Base-by-base conservation (phyloP, 1,140 invertebrate species). In the Marisa cornuarietis region DNA sequence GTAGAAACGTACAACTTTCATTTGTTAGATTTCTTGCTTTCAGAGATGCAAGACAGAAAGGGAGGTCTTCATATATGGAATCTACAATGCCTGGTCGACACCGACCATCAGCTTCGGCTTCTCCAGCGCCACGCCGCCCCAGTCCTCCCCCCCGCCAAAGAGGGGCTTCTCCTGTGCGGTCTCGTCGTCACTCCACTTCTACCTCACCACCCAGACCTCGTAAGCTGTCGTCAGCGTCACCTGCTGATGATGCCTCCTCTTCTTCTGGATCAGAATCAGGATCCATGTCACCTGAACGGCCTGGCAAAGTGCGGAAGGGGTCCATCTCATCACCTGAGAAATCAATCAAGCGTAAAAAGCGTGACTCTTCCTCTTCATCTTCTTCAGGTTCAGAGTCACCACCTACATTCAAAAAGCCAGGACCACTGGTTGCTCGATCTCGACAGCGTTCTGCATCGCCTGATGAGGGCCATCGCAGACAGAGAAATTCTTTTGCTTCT, bases 371-470 rank as follows among this genome's bases (percentile, higher is more conserved):
- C 8, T 77, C 76, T 11, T 77, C 76, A 1, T 77, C 81, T 51
- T 77, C 72, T 11, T 82, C 76, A n/a, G 72, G 63, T 14, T 82
- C 81, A 31, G 71, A 74, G 52, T 82, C 81, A 13, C 65, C 81
- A 10, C 81, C 81, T 9, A 63, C 76, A 13, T 66, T 77, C 63
- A 77, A 77, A 49, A 77, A 77, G 22, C 69, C 72, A 54, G 62
- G 68, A 51, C 42, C 42, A 69, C 11, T 22, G 49, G 63, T 22
- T 11, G 42, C 63, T 24, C 62, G 22, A 16, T 26, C 63, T n/a
- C 69, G 54, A 42, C 79, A 76, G 68, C 65, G 73, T 26, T 73
- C 71, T 26, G 51, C 78, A 42, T 81, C 79, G 11, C 79, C 79
- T 16, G 65, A 58, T 13, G 26, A n/a, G 13, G 65, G 24, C 52